Evolutionary conservation across 1,140 invertebrate genomes (phyloP).

Genomic region (Macrobrachium nipponense): DNA sequence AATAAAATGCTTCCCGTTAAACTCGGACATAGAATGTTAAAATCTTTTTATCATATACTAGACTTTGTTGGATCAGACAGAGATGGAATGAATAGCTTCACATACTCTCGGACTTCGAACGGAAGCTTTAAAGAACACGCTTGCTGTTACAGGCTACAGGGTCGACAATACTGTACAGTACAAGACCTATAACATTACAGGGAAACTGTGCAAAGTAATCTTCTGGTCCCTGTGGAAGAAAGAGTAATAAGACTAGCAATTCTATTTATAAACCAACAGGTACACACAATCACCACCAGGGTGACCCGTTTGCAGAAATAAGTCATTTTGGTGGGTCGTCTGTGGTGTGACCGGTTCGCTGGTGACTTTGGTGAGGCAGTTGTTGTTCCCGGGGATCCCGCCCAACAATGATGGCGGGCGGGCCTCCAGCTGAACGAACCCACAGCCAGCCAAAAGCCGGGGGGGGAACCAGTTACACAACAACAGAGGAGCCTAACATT

Average conservation of each 20-base stretch:
- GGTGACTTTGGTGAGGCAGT: not conserved
- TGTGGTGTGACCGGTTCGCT: too few species aligned
- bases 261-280: slow-evolving; percentile 30
- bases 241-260: not conserved
- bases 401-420: too few species aligned
- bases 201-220: slow-evolving; percentile 14
- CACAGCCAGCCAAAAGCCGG: too few species aligned
- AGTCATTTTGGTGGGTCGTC: too few species aligned
- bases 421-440: too few species aligned
- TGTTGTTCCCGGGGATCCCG: too few species aligned
- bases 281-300: slow-evolving; percentile 27
- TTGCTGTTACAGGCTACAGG: not conserved
- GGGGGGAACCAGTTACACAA: too few species aligned
- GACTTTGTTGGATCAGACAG: too few species aligned
- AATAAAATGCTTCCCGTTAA: not conserved
- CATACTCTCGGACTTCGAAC: too few species aligned
- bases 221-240: slow-evolving; percentile 46
- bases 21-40: not conserved
- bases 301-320: not conserved
- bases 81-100: too few species aligned
- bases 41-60: too few species aligned
- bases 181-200: not conserved
- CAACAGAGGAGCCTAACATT: slow-evolving; percentile 13
- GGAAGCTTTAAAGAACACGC: too few species aligned
- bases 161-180: slow-evolving; percentile 42